These are phyloP conservation scores for Caenorhabditis tropicalis DNA, from an alignment of 1,140 invertebrate species.

Conservation along the genomic window DNA sequence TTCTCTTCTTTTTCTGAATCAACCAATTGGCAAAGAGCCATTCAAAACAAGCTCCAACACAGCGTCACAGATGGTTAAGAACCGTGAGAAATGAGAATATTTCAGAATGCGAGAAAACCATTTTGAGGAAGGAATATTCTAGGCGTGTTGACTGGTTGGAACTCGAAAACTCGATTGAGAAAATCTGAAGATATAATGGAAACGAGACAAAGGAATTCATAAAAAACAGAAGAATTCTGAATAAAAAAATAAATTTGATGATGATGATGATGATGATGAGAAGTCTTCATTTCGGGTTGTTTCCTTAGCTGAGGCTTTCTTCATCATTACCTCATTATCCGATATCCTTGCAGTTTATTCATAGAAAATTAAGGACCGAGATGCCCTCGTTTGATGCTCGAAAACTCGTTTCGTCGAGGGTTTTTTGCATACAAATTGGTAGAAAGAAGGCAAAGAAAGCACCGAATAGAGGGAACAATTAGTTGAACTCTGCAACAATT, in stretches of 20 bases:
- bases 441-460: neutral
- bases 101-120: neutral
- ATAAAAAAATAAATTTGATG: neutral
- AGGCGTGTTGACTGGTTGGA: neutral
- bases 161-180: neutral
- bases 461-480: neutral
- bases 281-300: neutral
- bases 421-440: slow-evolving; percentile 41
- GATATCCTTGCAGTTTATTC: slow-evolving; percentile 31
- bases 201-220: slow-evolving; percentile 22
- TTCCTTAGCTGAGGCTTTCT: neutral
- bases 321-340: slow-evolving; percentile 33
- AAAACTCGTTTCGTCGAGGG: neutral
- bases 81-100: slow-evolving; percentile 15
- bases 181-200: neutral
- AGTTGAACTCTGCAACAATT: neutral
- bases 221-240: neutral
- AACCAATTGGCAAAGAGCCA: neutral
- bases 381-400: slow-evolving; percentile 4
- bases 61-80: slow-evolving; percentile 30
- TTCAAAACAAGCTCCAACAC: neutral
- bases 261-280: neutral
- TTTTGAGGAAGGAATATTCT: neutral
- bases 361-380: slow-evolving; percentile 16
- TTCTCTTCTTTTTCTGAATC: neutral